Base-by-base conservation (phyloP, 2,797 vertebrate species). In the Potorous gilbertii region DNA sequence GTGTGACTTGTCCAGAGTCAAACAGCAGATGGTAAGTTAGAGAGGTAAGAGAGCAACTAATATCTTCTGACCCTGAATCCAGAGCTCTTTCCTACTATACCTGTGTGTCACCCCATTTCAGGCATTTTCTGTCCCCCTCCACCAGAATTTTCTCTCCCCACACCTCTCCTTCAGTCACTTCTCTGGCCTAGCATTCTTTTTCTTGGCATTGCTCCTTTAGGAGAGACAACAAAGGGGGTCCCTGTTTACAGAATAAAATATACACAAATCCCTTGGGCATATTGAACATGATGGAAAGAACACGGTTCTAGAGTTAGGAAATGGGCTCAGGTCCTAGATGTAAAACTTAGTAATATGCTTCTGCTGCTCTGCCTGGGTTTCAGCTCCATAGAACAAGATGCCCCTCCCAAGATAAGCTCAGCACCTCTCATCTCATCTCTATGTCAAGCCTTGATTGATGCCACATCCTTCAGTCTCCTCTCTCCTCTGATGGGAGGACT, bases 1-100 rank as follows among this genome's bases (percentile, higher is more conserved):
- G 93, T 29, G 90, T 90, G 81, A 92, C 55, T 52, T 91, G 54
- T 92, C 92, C 66, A 55, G 90, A 96, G 56, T 92, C 54, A 54
- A 34, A 66, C 14, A 54, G 56, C 5, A 59, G 74, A 56, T 90
- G n/a, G 13, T 81, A 81, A 81, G 8, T 81, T 81, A 18, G 13
- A 81, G n/a, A 81, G 18, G 18, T 21, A 81, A 81, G n/a, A 46
- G n/a, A 74, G 62, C 14, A 74, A n/a, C 0, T 74, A 40, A 6
- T 18, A 74, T 31, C 34, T 4, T 18, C 62, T 74, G 34, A 24
- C n/a, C 18, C 66, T 81, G n/a, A 81, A 46, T 81, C 1, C 2
- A 9, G 14, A 40, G 66, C 0, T 81, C 6, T 81, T 81, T 81
- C 10, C 31, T 16, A 40, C 66, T 40, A 21, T 9, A 16, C 13